Conservation (phyloP, 2,113 vertebrate genomes). For the Lagopus leucura region DNA sequence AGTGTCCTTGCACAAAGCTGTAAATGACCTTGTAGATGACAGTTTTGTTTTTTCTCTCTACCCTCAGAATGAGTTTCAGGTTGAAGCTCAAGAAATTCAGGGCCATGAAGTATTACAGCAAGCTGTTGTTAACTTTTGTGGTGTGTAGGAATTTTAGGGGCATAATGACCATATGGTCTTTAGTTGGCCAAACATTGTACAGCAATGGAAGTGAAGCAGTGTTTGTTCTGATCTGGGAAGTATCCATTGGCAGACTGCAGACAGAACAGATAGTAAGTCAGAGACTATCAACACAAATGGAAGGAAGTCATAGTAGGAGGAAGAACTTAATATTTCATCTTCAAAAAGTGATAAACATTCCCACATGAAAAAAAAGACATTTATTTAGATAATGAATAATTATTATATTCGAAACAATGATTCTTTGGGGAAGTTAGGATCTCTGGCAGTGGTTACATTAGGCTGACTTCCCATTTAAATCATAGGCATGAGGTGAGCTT, state of each 20-base stretch:
- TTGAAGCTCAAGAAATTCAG: not conserved
- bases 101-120: not conserved
- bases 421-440: constrained; percentile 22
- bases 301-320: constrained; percentile 50
- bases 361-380: constrained; percentile 36
- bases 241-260: constrained; percentile 41
- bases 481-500: not conserved
- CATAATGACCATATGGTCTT: not conserved
- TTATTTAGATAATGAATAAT: constrained; percentile 59
- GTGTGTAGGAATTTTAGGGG: not conserved
- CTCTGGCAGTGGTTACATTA: not conserved
- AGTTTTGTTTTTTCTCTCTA: not conserved
- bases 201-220: not conserved
- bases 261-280: constrained; percentile 54
- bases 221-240: constrained; percentile 51
- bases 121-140: not conserved
- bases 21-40: not conserved
- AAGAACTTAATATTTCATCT: constrained; percentile 63
- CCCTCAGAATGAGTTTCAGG: not conserved
- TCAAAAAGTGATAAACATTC: constrained; percentile 66
- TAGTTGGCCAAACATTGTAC: not conserved
- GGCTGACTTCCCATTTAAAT: constrained; percentile 19
- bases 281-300: constrained; percentile 58
- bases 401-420: constrained; percentile 48
- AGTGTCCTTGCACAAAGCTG: not conserved